A percentile compares a stretch with the other conserved stretches of the same genome.
Conservation (phyloP, 1,140 invertebrate genomes). For the Ceratina calcarata region DNA sequence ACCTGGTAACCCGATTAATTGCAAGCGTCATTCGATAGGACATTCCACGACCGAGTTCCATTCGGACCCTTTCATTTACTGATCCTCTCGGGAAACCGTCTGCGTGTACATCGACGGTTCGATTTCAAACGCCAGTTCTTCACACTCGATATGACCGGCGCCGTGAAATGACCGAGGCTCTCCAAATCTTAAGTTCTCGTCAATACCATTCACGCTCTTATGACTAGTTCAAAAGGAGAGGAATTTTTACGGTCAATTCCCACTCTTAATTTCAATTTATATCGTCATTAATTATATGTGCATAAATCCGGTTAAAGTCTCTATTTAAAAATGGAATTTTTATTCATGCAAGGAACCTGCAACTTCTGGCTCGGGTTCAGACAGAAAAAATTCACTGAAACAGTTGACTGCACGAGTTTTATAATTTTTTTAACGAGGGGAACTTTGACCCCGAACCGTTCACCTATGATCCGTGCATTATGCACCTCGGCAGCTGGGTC, state of each 20-base stretch:
- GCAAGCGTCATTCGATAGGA: constrained; percentile 56
- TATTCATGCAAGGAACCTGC: too few relatives aligned
- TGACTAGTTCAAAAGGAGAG: too few relatives aligned
- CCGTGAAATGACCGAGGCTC: too few relatives aligned
- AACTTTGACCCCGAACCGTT: not conserved
- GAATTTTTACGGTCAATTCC: too few relatives aligned
- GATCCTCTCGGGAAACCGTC: constrained; percentile 39
- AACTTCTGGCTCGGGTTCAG: not conserved
- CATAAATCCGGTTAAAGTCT: too few relatives aligned
- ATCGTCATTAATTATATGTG: too few relatives aligned
- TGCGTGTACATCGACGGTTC: constrained; percentile 8
- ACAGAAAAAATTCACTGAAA: not conserved
- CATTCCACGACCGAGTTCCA: constrained; percentile 58
- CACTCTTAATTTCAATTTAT: too few relatives aligned
- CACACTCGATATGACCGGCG: not conserved
- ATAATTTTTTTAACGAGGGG: constrained; percentile 32
- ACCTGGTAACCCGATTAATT: constrained; percentile 67
- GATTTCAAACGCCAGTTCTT: not conserved
- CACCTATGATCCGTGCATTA: constrained; percentile 20
- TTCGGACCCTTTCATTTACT: constrained; percentile 47
- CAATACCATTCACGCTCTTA: too few relatives aligned
- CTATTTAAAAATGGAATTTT: too few relatives aligned
- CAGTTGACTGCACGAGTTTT: not conserved
- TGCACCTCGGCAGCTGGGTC: not conserved
- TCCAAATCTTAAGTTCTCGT: not conserved